Evolutionary conservation across 2,888 invertebrate genomes (phyloP).

Genomic region (Eurois occulta): DNA sequence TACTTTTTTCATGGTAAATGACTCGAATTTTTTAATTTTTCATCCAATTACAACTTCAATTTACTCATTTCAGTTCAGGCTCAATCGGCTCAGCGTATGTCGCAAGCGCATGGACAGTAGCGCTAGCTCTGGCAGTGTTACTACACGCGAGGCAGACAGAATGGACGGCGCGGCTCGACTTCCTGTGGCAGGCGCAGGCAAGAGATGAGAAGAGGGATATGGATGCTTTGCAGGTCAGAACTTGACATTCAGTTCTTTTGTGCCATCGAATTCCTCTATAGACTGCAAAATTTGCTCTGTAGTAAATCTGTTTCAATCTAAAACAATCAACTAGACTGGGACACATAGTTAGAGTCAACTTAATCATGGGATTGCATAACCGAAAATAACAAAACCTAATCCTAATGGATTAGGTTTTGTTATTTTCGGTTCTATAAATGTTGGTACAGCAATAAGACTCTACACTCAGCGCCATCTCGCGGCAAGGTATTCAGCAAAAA

Average conservation of each 20-base stretch:
- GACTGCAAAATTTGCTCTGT: too few relatives aligned
- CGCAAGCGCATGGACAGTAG: slow-evolving; percentile 94
- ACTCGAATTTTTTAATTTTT: too few relatives aligned
- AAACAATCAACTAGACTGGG: neutral
- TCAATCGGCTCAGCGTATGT: slow-evolving; percentile 94
- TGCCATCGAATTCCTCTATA: neutral
- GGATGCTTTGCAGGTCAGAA: slow-evolving; percentile 94
- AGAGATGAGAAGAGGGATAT: slow-evolving; percentile 97
- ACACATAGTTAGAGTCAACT: too few relatives aligned
- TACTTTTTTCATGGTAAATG: too few relatives aligned
- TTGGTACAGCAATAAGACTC: too few relatives aligned
- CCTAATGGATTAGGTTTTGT: too few relatives aligned
- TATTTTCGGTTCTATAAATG: too few relatives aligned
- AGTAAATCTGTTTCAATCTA: too few relatives aligned
- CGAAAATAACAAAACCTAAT: too few relatives aligned
- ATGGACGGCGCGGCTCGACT: slow-evolving; percentile 96
- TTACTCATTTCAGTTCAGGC: slow-evolving; percentile 75
- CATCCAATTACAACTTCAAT: neutral
- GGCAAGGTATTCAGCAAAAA: neutral
- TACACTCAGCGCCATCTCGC: too few relatives aligned
- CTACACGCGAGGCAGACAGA: slow-evolving; percentile 96
- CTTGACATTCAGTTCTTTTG: neutral
- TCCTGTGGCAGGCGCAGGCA: slow-evolving; percentile 96
- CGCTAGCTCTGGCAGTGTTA: slow-evolving; percentile 95
- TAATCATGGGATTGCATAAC: too few relatives aligned